phyloP scores from a whole-genome alignment of 2,113 vertebrate species.

The Jacana jacana region DNA sequence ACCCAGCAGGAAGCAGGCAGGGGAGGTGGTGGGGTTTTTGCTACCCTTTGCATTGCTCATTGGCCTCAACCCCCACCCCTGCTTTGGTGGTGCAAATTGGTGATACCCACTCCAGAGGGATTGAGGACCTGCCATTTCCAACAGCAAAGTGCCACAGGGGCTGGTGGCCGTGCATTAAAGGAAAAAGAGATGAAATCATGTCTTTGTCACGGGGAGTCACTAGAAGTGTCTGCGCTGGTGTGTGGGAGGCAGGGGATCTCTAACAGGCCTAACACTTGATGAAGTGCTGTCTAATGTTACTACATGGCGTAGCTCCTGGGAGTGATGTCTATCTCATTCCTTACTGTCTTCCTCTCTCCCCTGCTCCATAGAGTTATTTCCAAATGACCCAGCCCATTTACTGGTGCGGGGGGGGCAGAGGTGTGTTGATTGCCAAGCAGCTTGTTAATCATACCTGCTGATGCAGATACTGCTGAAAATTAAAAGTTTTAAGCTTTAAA shows the following conservation, averaged over 20 bases:
- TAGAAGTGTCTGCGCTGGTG: not conserved
- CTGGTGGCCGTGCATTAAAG: not conserved
- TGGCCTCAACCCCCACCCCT: not conserved
- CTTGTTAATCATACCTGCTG: not conserved
- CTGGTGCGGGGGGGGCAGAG: not conserved
- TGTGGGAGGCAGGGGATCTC: not conserved
- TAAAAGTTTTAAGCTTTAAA: not conserved
- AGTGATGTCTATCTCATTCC: not conserved
- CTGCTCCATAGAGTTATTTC: not conserved
- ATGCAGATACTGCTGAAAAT: not conserved
- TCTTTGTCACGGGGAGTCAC: not conserved
- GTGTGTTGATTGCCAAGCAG: not conserved
- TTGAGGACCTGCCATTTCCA: rapidly evolving
- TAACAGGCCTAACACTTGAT: rapidly evolving
- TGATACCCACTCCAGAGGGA: rapidly evolving
- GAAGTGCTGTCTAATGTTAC: not conserved
- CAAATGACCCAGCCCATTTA: not conserved
- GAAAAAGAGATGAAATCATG: rapidly evolving
- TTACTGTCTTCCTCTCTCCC: not conserved
- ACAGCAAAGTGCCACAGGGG: rapidly evolving
- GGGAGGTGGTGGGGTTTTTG: not conserved
- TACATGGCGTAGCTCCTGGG: rapidly evolving
- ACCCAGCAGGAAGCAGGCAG: not conserved
- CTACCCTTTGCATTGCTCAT: not conserved
- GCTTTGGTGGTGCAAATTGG: rapidly evolving